These are phyloP conservation scores for Drosophila azteca DNA, from an alignment of 1,140 invertebrate genomes.

Conservation along the genomic window DNA sequence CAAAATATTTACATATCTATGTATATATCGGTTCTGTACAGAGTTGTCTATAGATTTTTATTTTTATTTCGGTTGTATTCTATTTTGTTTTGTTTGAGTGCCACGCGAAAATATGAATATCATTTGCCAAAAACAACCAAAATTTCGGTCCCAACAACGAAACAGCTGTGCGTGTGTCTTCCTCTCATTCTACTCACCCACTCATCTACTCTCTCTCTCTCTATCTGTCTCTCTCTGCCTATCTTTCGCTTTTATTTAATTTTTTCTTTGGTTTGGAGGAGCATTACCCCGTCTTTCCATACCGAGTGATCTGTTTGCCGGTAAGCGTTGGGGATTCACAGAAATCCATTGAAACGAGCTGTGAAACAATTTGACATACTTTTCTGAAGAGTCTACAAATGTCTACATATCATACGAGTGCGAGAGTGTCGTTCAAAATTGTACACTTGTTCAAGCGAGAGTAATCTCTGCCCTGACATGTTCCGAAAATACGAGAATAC, in stretches of 20 bases:
- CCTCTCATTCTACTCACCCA: not conserved
- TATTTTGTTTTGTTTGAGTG: constrained; percentile 38
- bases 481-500: constrained; percentile 17
- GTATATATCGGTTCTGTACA: constrained; percentile 12
- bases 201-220: constrained; percentile 6
- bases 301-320: constrained; percentile 27
- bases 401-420: not conserved
- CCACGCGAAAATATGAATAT: constrained; percentile 38
- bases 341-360: constrained; percentile 19
- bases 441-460: constrained; percentile 3
- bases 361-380: constrained; percentile 20
- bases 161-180: constrained; percentile 47
- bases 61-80: constrained; percentile 12
- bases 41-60: constrained; percentile 17
- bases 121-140: constrained; percentile 27
- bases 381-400: not conserved
- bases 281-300: not conserved
- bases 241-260: constrained; percentile 16
- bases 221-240: constrained; percentile 22
- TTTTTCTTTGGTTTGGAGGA: constrained; percentile 18
- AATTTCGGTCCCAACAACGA: constrained; percentile 15
- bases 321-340: constrained; percentile 22
- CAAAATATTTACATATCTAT: constrained; percentile 4
- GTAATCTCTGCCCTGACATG: constrained; percentile 27
- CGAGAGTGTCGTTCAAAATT: constrained; percentile 10